Conservation (phyloP, 2,113 vertebrate genomes). For the Eubucco bourcierii region DNA sequence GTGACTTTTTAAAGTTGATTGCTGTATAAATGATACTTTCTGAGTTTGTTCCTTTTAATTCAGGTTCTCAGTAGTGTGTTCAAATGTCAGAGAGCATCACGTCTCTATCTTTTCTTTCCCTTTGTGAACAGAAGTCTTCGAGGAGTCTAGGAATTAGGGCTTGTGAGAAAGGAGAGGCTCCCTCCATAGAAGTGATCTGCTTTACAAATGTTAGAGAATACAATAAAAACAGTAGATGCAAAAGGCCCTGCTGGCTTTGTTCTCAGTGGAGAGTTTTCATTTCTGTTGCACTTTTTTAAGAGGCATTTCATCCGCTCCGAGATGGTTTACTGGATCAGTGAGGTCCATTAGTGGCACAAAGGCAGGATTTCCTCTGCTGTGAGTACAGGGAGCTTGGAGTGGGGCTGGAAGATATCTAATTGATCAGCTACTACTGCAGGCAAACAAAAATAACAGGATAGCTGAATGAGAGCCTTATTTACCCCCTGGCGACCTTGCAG, state of each 20-base stretch:
- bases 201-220: conserved; percentile 32
- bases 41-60: conserved; percentile 45
- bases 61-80: conserved; percentile 3
- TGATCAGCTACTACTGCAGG: not conserved
- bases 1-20: conserved; percentile 48
- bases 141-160: conserved; percentile 18
- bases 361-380: not conserved
- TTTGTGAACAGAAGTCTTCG: conserved; percentile 46
- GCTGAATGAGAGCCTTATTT: not conserved
- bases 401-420: not conserved
- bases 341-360: not conserved
- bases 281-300: conserved; percentile 21
- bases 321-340: not conserved
- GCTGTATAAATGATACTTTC: conserved; percentile 32
- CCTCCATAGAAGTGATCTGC: conserved; percentile 4
- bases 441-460: not conserved
- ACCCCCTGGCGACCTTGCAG: not conserved
- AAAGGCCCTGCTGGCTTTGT: conserved; percentile 31
- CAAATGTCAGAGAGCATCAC: conserved; percentile 41
- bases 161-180: conserved; percentile 15
- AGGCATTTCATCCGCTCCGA: not conserved
- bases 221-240: conserved; percentile 26
- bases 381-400: not conserved
- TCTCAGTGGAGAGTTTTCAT: conserved; percentile 39
- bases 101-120: conserved; percentile 54